Evolutionary conservation across 2,888 invertebrate genomes (phyloP).

Genomic region (Hofmannophila pseudospretella): DNA sequence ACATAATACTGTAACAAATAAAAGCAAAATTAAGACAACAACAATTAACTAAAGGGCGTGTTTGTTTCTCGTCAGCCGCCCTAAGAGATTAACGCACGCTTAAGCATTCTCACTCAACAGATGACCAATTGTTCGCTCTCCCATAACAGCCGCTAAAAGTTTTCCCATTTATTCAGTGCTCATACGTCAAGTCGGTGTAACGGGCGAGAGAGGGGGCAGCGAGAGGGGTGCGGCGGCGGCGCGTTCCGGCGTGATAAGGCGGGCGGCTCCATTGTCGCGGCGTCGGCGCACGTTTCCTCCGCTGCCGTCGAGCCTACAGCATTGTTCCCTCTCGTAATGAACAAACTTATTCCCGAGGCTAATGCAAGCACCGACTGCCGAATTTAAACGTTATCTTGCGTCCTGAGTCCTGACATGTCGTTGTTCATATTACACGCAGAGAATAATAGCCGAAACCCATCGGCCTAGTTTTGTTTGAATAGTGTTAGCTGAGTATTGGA

Average conservation of each 20-base stretch:
- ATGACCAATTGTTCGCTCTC: conserved; percentile 75
- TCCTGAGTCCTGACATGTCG: conserved; percentile 45
- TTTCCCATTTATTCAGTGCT: conserved; percentile 76
- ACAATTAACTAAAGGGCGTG: conserved; percentile 35
- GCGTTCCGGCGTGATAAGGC: conserved; percentile 76
- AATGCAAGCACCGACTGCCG: conserved; percentile 58
- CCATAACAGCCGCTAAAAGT: conserved; percentile 68
- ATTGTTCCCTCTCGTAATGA: conserved; percentile 72
- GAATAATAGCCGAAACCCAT: conserved; percentile 52
- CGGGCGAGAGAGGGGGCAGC: conserved; percentile 19
- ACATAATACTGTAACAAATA: background rate
- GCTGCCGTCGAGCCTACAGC: conserved; percentile 69
- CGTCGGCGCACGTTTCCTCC: conserved; percentile 77
- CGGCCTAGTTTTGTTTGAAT: conserved; percentile 69
- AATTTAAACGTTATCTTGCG: conserved; percentile 61
- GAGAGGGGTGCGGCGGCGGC: conserved; percentile 32
- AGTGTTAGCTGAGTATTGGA: conserved; percentile 53
- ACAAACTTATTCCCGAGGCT: conserved; percentile 73
- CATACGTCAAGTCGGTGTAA: conserved; percentile 61
- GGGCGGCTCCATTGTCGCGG: conserved; percentile 65
- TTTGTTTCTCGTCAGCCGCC: conserved; percentile 31
- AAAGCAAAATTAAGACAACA: conserved; percentile 26
- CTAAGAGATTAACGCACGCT: conserved; percentile 57
- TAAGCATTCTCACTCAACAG: conserved; percentile 56
- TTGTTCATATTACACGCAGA: conserved; percentile 35